Evolutionary conservation across 1,140 invertebrate genomes (phyloP).

Genomic region (Vollenhovia emeryi): DNA sequence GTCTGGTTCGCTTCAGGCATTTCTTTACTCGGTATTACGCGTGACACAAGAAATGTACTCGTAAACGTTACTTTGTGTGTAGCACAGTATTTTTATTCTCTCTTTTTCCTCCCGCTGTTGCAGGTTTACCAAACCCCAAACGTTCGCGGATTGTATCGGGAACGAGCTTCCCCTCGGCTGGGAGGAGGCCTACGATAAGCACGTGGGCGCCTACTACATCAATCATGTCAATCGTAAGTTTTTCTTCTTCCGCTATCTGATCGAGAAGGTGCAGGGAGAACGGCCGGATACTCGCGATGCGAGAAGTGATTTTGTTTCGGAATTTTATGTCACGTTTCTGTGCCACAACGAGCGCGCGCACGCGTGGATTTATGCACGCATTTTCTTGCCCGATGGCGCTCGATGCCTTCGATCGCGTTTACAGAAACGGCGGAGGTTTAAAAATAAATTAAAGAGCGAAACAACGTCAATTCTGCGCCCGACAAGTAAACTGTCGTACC

Average conservation of each 20-base stretch:
- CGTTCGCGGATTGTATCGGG: slow-evolving; percentile 98
- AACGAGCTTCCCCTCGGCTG: slow-evolving; percentile 98
- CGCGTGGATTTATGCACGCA: neutral
- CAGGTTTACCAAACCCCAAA: slow-evolving; percentile 98
- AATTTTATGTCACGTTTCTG: slow-evolving; percentile 20
- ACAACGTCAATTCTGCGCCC: neutral
- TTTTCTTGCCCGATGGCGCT: neutral
- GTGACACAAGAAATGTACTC: neutral
- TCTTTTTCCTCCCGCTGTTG: slow-evolving; percentile 80
- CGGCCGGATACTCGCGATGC: neutral
- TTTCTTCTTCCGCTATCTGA: slow-evolving; percentile 53
- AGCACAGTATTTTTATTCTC: neutral
- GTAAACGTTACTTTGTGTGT: neutral
- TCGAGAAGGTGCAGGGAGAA: slow-evolving; percentile 24
- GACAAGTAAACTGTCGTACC: too few species aligned
- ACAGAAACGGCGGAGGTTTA: neutral
- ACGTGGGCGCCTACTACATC: slow-evolving; percentile 98
- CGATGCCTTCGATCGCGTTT: neutral
- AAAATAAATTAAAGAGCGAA: neutral
- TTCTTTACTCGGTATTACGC: neutral
- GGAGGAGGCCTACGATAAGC: slow-evolving; percentile 97
- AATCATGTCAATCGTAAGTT: slow-evolving; percentile 98
- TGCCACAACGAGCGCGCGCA: neutral
- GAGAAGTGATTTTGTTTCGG: neutral
- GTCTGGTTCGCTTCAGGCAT: neutral